Evolutionary conservation across 2,113 vertebrate species (phyloP), one percentile per base, ranked within the genome.

Genomic region (Prietella phreatophila): DNA sequence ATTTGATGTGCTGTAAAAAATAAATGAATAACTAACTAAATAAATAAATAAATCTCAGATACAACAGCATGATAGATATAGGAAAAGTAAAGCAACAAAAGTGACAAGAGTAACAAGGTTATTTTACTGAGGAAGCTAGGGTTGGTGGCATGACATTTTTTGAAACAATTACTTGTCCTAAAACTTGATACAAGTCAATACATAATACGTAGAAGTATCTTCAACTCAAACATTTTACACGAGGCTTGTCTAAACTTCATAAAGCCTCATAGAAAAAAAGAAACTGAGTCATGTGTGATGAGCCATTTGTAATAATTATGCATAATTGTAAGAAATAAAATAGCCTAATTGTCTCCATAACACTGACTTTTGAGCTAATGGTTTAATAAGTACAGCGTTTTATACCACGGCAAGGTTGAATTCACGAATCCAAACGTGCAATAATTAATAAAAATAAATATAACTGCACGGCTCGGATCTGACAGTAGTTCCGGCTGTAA

Each of bases 1-100:
- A 55, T 85, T 0, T 0, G 69, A 81, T 30, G 89, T 85, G 86
- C 95, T 94, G 30, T 27, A 27, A 73, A 73, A 0, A 69, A 69
- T n/a, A 1, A 55, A 53, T 53, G 10, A 53, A 53, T 53, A 13
- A 53, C 10, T 10, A 10, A 82, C 11, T 4, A 53, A 58, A 20
- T 27, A 67, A 5, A 53, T 65, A 5, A 82, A 85, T 15, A 30
- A 56, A 47, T 47, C 55, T 39, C 30, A 39, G 22, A 47, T 47
- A 47, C 39, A 22, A 69, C 13, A 50, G 63, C 50, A 81, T 58
- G 3, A 5, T 20, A 47, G 22, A 25, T 25, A 58, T 7, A 13
- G 1, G 20, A 78, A 80, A 80, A 17, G 25, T 55, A 39, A 20
- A 33, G 67, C 9, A 9, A 50, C 47, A 50, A 50, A 50, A 50